Base-by-base conservation (phyloP, 2,797 vertebrate genomes). In the Setipinna tenuifilis region DNA sequence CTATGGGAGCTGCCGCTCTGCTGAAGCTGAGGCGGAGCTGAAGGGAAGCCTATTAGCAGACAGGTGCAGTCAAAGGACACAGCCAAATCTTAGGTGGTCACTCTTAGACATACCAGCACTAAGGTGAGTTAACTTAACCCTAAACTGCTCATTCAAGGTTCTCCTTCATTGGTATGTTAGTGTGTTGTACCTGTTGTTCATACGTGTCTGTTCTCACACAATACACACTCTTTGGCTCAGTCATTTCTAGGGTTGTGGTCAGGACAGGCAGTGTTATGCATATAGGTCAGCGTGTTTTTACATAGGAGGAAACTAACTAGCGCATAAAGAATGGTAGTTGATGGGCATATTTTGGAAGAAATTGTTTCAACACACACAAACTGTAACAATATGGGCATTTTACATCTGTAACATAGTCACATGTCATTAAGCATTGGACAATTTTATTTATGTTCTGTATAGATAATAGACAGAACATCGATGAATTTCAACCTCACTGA, bases 1-100 rank as follows among this genome's bases (percentile, higher is more conserved):
- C 71, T 78, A 78, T 78, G 71, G 35, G 71, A 78, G 35, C 71
- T 78, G 65, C 25, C 28, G 35, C 35, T 41, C 35, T 21, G 71
- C 6, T 41, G 71, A 41, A 11, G 35, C 71, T 78, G 14, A 78
- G 71, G 19, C 71, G 7, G 2, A 78, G 71, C 23, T 78, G 35
- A 78, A 44, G 71, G 71, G 19, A 35, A 44, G 35, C 2, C 16
- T 21, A 19, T 21, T 16, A 78, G 35, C 71, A 9, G 17, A 78
- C 71, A 78, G 71, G 71, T 78, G 71, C 71, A 10, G 31, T 11
- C 25, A 14, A 17, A 19, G 0, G 31, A 44, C 31, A 44, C 31
- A 11, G 58, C 3, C 14, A 31, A 28, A 71, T n/a, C 28, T 35
- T 6, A 19, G 41, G 41, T 31, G 35, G 17, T 41, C 71, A 44